phyloP scores from a whole-genome alignment of 2,113 vertebrate species.

The Brienomyrus brachyistius region DNA sequence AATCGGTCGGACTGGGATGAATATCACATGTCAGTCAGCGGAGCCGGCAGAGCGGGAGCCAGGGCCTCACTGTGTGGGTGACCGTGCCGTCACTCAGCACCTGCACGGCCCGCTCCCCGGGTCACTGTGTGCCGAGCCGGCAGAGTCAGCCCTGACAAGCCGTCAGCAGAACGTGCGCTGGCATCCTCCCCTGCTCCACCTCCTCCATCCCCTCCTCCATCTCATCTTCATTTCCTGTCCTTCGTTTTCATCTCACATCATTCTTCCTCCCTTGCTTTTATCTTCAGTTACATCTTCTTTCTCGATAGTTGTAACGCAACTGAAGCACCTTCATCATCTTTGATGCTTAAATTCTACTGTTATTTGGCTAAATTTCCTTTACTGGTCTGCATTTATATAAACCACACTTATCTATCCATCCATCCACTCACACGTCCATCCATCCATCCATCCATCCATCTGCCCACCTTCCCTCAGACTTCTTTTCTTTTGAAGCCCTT shows the following conservation, averaged over 20 bases:
- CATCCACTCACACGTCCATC: background rate
- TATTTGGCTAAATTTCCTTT: background rate
- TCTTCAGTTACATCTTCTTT: background rate
- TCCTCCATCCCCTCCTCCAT: background rate
- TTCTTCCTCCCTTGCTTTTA: background rate
- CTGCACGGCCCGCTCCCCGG: background rate
- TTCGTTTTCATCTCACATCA: background rate
- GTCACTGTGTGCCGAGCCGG: background rate
- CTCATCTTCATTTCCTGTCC: background rate
- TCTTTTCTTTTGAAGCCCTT: background rate
- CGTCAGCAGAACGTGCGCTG: background rate
- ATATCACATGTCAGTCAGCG: conserved; percentile 10
- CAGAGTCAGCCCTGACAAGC: background rate
- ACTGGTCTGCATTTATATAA: background rate
- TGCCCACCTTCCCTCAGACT: background rate
- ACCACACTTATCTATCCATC: background rate
- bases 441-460: background rate
- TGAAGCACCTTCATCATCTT: background rate
- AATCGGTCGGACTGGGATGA: background rate
- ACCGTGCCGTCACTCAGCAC: background rate
- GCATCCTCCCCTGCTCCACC: too few relatives aligned
- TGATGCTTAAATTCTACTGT: background rate
- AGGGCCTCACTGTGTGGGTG: background rate
- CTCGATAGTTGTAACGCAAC: background rate
- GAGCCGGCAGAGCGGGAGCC: background rate